Evolutionary conservation across 1,140 invertebrate genomes (phyloP).

Genomic region (Batillaria attramentaria): DNA sequence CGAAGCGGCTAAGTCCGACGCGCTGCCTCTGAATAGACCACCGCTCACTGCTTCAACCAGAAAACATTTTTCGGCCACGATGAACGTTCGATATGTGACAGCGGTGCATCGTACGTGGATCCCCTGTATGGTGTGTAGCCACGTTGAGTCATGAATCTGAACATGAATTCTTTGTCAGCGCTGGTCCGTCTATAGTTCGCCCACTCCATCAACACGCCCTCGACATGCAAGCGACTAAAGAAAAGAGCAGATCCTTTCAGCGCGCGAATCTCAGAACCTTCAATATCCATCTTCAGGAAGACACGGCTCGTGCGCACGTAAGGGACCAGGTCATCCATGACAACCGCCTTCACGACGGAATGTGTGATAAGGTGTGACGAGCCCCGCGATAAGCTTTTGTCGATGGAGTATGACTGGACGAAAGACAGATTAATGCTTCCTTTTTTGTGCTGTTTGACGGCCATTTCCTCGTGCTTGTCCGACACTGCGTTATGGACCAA

Average conservation of each 20-base stretch:
- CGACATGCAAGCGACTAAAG: constrained; percentile 49
- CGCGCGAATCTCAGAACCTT: constrained; percentile 52
- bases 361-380: constrained; percentile 16
- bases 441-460: constrained; percentile 38
- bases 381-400: constrained; percentile 19
- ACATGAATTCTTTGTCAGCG: constrained; percentile 29
- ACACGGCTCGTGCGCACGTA: constrained; percentile 32
- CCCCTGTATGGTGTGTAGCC: constrained; percentile 43
- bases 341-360: constrained; percentile 21
- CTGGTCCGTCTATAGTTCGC: constrained; percentile 21
- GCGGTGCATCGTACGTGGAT: too few species aligned
- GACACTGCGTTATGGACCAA: constrained; percentile 57
- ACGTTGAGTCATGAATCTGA: constrained; percentile 42
- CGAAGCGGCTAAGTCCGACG: too few species aligned
- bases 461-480: constrained; percentile 41
- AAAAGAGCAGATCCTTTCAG: constrained; percentile 40
- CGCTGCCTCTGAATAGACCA: too few species aligned
- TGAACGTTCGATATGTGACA: constrained; percentile 14
- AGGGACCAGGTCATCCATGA: constrained; percentile 49
- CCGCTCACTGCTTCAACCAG: constrained; percentile 52
- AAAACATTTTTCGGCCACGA: constrained; percentile 55
- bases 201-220: constrained; percentile 64
- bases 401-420: too few species aligned
- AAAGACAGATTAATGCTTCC: constrained; percentile 34
- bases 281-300: constrained; percentile 49